A percentile compares a stretch with the other conserved stretches of the same genome.
These are phyloP conservation scores for Brachionus paranguensis DNA, from an alignment of 1,140 invertebrate species.

Conservation along the genomic window DNA sequence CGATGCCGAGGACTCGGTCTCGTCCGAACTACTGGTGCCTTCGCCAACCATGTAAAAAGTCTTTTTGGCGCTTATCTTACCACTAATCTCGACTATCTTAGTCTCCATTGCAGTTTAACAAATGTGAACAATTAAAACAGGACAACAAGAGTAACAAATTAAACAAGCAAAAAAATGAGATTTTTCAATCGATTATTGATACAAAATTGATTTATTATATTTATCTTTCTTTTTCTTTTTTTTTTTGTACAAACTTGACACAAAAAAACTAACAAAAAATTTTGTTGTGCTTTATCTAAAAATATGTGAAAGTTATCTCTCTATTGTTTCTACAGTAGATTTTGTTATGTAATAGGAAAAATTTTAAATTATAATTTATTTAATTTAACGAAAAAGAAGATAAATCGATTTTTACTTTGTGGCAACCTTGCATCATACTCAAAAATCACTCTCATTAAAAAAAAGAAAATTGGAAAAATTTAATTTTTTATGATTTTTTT, in stretches of 20 bases:
- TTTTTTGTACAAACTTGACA: neutral
- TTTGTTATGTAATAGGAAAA: neutral
- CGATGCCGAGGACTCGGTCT: neutral
- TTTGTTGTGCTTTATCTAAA: neutral
- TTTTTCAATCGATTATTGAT: neutral
- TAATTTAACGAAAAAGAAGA: neutral
- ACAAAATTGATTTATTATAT: neutral
- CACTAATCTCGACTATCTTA: neutral
- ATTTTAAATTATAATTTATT: neutral
- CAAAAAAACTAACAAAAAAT: neutral
- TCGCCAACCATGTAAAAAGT: neutral
- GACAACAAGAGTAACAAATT: neutral
- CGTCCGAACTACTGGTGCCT: neutral
- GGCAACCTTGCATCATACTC: neutral
- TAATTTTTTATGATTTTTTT: no score
- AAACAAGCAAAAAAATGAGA: neutral
- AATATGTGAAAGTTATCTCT: neutral
- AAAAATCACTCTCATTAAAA: no score
- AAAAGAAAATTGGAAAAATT: no score
- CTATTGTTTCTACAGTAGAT: neutral
- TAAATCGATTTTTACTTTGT: neutral
- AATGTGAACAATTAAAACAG: neutral
- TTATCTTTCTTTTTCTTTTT: neutral
- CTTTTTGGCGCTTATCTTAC: neutral
- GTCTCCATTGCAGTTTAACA: neutral